Evolutionary conservation across 1,140 invertebrate genomes (phyloP), one percentile per base, ranked within the genome.

Genomic region (Aricia agestis): DNA sequence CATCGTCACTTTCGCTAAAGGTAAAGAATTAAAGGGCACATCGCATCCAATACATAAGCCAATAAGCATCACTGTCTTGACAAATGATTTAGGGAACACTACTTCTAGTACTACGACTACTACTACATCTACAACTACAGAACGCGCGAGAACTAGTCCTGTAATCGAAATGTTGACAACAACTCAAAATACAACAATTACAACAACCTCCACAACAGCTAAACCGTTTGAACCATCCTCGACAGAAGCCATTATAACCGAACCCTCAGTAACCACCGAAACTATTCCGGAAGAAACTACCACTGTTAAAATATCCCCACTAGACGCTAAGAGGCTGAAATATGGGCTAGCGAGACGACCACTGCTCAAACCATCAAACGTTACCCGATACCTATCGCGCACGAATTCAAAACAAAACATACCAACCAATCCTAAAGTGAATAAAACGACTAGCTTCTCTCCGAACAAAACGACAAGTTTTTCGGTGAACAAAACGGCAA

Each of bases 271-370:
- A 13, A 82, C 83, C 19, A 84, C 85, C 74, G 81, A 90, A 78
- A 79, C 76, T 1, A 67, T 79, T 13, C 68, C 78, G 9, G 83
- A 85, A 76, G 88, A 89, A 74, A 77, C 78, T 18, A 87, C 85
- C 6, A 89, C 83, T 4, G 18, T 71, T 2, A 86, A 85, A 81
- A 58, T 79, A 76, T 84, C 83, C 66, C 79, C 82, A 68, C 13
- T 88, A 65, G 85, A 91, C 59, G 79, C 79, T 18, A 92, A 90
- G 71, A 83, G 86, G 78, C 75, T 84, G 15, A 92, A 92, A 82
- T 88, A 89, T 67, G 81, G 81, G 19, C 90, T 91, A 69, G 82
- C 83, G 63, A 85, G 89, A 71, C 81, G 89, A 74, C 86, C 84
- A 18, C 76, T 85, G 5, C 81, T 82, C 10, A 87, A 85, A 78